Evolutionary conservation across 1,140 invertebrate species (phyloP).

Genomic region (Ooceraea biroi): DNA sequence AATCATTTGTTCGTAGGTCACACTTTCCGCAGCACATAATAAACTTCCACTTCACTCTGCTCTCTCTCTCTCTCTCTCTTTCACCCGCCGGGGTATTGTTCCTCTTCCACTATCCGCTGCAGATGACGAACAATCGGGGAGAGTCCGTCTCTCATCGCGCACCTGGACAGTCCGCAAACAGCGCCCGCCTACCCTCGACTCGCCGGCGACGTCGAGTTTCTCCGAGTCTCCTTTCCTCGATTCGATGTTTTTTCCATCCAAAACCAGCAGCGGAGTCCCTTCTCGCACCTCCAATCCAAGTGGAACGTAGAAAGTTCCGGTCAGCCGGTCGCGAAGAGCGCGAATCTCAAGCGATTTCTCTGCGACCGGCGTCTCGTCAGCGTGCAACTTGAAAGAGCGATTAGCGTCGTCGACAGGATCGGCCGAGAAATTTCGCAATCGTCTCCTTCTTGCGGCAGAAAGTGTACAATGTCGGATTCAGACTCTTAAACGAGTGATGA

Average conservation of each 20-base stretch:
- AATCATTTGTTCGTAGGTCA: background rate
- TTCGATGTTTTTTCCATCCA: slow-evolving; percentile 30
- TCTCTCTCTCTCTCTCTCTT: slow-evolving; percentile 21
- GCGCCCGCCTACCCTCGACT: background rate
- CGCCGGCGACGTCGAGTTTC: slow-evolving; percentile 51
- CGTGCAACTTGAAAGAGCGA: slow-evolving; percentile 17
- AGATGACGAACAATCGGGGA: slow-evolving; percentile 23
- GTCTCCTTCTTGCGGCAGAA: slow-evolving; percentile 4
- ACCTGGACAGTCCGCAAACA: slow-evolving; percentile 62
- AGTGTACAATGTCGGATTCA: background rate
- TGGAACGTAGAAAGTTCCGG: slow-evolving; percentile 67
- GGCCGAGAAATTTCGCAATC: slow-evolving; percentile 7
- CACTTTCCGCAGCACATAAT: slow-evolving; percentile 36
- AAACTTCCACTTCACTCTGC: slow-evolving; percentile 17
- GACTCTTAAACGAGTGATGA: background rate
- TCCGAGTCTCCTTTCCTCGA: slow-evolving; percentile 33
- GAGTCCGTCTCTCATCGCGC: slow-evolving; percentile 15
- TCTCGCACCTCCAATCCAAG: slow-evolving; percentile 51
- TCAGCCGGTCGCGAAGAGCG: slow-evolving; percentile 17
- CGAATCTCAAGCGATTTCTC: slow-evolving; percentile 54
- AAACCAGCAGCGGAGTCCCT: slow-evolving; percentile 32
- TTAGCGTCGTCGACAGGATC: slow-evolving; percentile 32
- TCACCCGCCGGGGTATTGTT: background rate
- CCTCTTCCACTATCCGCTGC: background rate
- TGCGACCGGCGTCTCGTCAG: slow-evolving; percentile 27